Conservation (phyloP, 2,888 invertebrate species). For the Cheilosia vernalis region DNA sequence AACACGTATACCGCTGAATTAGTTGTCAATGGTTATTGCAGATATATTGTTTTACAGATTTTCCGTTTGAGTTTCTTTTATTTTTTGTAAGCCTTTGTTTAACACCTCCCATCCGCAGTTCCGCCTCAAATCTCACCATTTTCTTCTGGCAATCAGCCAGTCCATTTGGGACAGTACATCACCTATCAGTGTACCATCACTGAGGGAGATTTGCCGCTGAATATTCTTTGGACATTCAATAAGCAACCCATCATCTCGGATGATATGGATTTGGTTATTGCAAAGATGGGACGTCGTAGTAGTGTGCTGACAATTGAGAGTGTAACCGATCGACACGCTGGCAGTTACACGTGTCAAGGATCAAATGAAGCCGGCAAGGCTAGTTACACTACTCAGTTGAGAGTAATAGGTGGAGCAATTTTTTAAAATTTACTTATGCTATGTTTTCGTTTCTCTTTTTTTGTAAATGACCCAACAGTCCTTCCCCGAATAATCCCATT, state of each 20-base stretch:
- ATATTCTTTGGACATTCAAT: constrained; percentile 86
- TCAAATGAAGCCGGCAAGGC: constrained; percentile 89
- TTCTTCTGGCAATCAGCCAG: constrained; percentile 86
- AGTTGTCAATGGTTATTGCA: constrained; percentile 84
- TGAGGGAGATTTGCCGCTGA: constrained; percentile 87
- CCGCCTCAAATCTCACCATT: constrained; percentile 84
- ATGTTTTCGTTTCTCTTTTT: constrained; percentile 56
- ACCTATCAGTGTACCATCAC: constrained; percentile 86
- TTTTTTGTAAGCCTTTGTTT: constrained; percentile 24
- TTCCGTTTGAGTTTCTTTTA: background rate
- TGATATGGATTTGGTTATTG: constrained; percentile 84
- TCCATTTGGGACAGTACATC: constrained; percentile 86
- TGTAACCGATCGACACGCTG: constrained; percentile 87
- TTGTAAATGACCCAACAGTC: constrained; percentile 84
- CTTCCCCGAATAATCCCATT: constrained; percentile 92
- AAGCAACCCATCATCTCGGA: constrained; percentile 81
- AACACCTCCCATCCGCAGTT: constrained; percentile 74
- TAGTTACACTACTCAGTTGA: constrained; percentile 88
- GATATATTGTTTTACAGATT: background rate
- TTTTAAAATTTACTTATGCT: constrained; percentile 49
- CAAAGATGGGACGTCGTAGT: constrained; percentile 87
- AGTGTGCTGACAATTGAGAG: constrained; percentile 89
- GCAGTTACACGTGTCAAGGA: constrained; percentile 90
- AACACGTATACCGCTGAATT: constrained; percentile 84
- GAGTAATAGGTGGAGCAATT: constrained; percentile 86